Evolutionary conservation across 2,797 vertebrate species (phyloP).

Genomic region (Discoglossus pictus): DNA sequence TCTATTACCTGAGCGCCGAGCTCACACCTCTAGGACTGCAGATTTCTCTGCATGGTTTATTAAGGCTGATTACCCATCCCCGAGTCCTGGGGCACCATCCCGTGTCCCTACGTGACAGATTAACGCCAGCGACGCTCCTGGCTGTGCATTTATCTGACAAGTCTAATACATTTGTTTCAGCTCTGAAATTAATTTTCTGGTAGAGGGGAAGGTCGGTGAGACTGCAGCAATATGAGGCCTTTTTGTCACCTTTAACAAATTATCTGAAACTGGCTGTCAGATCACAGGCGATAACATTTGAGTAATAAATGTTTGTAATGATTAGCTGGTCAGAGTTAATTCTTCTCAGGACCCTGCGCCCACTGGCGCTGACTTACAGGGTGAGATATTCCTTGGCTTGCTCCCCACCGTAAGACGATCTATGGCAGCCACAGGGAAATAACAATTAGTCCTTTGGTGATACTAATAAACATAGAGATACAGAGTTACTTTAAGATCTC

Average conservation of each 20-base stretch:
- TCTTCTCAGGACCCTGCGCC: constrained; percentile 61
- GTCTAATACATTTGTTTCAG: constrained; percentile 92
- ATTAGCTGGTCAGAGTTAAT: constrained; percentile 92
- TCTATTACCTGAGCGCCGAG: no score
- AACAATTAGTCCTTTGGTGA: no score
- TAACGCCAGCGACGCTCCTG: constrained; percentile 76
- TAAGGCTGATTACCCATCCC: no score
- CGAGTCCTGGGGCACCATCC: constrained; percentile 66
- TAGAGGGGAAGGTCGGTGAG: constrained; percentile 95
- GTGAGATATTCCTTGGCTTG: no score
- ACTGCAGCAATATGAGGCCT: constrained; percentile 80
- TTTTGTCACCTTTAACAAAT: constrained; percentile 96
- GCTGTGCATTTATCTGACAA: constrained; percentile 88
- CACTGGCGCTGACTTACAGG: constrained; percentile 43
- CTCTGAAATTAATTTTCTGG: constrained; percentile 94
- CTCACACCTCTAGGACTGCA: no score
- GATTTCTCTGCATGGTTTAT: no score
- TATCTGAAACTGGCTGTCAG: constrained; percentile 89
- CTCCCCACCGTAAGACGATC: no score
- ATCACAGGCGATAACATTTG: constrained; percentile 81
- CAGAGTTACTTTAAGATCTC: no score
- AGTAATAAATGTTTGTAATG: constrained; percentile 85
- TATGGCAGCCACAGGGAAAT: no score
- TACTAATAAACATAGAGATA: no score
- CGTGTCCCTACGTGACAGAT: constrained; percentile 68